Evolutionary conservation across 2,888 invertebrate genomes (phyloP).

Genomic region (Tribolium freemani): DNA sequence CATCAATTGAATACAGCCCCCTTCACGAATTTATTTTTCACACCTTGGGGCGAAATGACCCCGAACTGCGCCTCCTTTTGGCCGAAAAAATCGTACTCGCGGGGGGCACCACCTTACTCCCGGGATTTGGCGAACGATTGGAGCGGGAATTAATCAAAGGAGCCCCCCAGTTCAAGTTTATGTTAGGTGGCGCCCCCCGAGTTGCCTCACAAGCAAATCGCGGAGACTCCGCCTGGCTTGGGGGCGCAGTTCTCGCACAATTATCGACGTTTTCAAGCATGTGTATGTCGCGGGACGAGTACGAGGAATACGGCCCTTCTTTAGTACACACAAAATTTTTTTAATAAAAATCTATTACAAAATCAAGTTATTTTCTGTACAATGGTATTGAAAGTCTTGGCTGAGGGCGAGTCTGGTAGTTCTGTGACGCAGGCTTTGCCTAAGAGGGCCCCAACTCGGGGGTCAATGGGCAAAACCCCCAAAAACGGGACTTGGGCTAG

Average conservation of each 20-base stretch:
- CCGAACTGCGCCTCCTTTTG: slow-evolving; percentile 41
- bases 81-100: slow-evolving; percentile 46
- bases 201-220: slow-evolving; percentile 39
- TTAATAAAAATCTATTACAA: slow-evolving; percentile 6
- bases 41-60: slow-evolving; percentile 43
- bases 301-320: slow-evolving; percentile 41
- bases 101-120: slow-evolving; percentile 45
- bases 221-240: slow-evolving; percentile 44
- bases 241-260: slow-evolving; percentile 45
- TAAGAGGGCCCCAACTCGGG: slow-evolving; percentile 80
- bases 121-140: slow-evolving; percentile 41
- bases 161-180: no score
- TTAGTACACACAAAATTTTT: slow-evolving; percentile 44
- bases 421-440: slow-evolving; percentile 79
- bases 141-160: slow-evolving; percentile 26
- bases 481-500: slow-evolving; percentile 84
- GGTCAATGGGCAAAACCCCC: slow-evolving; percentile 89
- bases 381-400: slow-evolving; percentile 77
- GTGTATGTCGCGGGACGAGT: slow-evolving; percentile 43
- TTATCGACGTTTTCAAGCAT: slow-evolving; percentile 45
- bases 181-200: background rate
- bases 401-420: slow-evolving; percentile 79
- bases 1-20: slow-evolving; percentile 34
- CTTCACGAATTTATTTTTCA: slow-evolving; percentile 45
- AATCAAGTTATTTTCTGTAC: slow-evolving; percentile 47